A percentile compares a stretch with the other conserved stretches of the same genome.
These are phyloP conservation scores for Bergia puertoricense DNA, from an alignment of 92 coral and sea anemone genomes.

Conservation along the genomic window DNA sequence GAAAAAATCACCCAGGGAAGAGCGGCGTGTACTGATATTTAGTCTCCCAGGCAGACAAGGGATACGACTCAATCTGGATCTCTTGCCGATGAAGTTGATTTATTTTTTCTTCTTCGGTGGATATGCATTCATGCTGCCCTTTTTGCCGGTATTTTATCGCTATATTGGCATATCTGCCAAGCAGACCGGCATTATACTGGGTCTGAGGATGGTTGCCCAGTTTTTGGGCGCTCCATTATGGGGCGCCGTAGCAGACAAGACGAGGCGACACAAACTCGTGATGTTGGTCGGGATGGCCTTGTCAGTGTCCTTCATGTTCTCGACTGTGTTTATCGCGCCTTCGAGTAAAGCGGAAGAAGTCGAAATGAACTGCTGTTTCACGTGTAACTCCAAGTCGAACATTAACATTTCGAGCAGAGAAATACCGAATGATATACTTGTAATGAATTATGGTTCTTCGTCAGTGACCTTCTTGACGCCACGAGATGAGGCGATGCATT, in stretches of 20 bases:
- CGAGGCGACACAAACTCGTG: conserved; percentile 61
- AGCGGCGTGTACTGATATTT: not conserved
- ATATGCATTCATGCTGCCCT: conserved; percentile 58
- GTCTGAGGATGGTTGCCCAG: conserved; percentile 68
- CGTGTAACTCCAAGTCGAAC: not conserved
- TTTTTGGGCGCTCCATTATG: conserved; percentile 68
- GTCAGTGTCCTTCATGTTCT: conserved; percentile 54
- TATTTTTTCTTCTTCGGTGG: conserved; percentile 70
- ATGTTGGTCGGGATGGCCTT: conserved; percentile 54
- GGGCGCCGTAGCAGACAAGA: conserved; percentile 76
- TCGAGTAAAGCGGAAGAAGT: not conserved
- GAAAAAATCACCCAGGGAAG: not conserved
- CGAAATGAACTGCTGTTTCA: conserved; percentile 9
- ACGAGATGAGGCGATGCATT: not conserved
- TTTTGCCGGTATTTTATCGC: conserved; percentile 69
- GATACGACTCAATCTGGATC: conserved; percentile 26
- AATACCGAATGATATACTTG: not conserved
- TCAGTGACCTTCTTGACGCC: conserved; percentile 11
- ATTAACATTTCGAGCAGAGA: not conserved
- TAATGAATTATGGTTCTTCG: conserved; percentile 7
- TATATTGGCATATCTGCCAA: conserved; percentile 69
- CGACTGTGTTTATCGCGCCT: conserved; percentile 60
- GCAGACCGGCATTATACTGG: conserved; percentile 65
- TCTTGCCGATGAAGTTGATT: conserved; percentile 65
- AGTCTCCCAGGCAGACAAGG: not conserved